A percentile compares a stretch with the other conserved stretches of the same genome.
Conservation (phyloP, 2,888 invertebrate genomes). For the Oscheius onirici region DNA sequence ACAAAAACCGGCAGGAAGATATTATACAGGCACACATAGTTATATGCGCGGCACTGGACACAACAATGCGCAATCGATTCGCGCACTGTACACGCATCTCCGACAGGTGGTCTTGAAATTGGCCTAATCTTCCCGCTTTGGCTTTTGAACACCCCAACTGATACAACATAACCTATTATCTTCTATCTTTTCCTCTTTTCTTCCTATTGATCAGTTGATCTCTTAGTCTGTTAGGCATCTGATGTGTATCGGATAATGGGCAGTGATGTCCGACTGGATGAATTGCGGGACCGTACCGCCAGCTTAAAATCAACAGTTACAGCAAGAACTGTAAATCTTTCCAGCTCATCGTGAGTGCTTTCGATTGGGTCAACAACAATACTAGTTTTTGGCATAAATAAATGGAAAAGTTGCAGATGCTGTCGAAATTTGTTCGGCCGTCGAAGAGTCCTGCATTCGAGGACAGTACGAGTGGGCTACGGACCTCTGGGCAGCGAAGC, state of each 20-base stretch:
- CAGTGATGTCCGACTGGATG: constrained; percentile 35
- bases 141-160: neutral
- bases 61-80: constrained; percentile 31
- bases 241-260: constrained; percentile 28
- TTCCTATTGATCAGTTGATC: neutral
- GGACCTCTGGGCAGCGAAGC: constrained; percentile 57
- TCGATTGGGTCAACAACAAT: neutral
- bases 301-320: constrained; percentile 50
- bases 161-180: constrained; percentile 2
- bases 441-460: constrained; percentile 64
- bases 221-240: neutral
- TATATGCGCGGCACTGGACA: constrained; percentile 22
- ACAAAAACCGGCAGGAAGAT: neutral
- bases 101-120: constrained; percentile 17
- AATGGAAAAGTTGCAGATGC: constrained; percentile 57
- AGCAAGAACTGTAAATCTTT: constrained; percentile 36
- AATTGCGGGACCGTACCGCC: constrained; percentile 43
- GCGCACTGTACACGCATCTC: constrained; percentile 30
- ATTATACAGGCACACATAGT: constrained; percentile 19
- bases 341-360: constrained; percentile 45
- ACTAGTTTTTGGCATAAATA: neutral
- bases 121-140: neutral
- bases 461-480: constrained; percentile 70
- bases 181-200: neutral
- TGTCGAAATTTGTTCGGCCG: constrained; percentile 66